Percentiles rank a stretch among this genome's conserved stretches.
Evolutionary conservation across 2,888 invertebrate species (phyloP).

Genomic region (Polietes domitor): DNA sequence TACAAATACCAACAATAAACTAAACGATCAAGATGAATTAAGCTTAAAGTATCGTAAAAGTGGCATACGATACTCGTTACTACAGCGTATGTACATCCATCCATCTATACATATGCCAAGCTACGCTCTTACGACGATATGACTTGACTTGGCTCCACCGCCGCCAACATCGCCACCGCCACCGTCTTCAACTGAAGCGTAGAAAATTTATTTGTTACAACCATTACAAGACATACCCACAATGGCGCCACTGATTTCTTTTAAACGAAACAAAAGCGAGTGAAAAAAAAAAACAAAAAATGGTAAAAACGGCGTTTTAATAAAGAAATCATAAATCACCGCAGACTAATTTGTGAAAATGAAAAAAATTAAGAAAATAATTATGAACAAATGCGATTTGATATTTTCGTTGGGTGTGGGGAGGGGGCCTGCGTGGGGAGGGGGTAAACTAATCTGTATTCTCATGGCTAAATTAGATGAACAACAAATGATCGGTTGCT

Average conservation of each 20-base stretch:
- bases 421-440: neutral
- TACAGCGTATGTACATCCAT: neutral
- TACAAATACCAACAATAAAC: slow-evolving; percentile 48
- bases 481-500: neutral
- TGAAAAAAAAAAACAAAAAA: neutral
- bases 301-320: slow-evolving; percentile 36
- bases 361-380: slow-evolving; percentile 34
- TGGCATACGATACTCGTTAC: slow-evolving; percentile 26
- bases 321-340: slow-evolving; percentile 58
- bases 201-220: slow-evolving; percentile 52
- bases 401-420: neutral
- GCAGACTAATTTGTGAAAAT: slow-evolving; percentile 55
- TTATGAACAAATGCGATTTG: slow-evolving; percentile 15
- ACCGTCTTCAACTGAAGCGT: slow-evolving; percentile 54
- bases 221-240: slow-evolving; percentile 23
- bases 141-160: neutral
- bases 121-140: neutral
- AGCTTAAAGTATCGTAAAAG: slow-evolving; percentile 28
- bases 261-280: neutral
- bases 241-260: slow-evolving; percentile 31
- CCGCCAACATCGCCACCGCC: neutral
- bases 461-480: neutral
- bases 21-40: slow-evolving; percentile 40
- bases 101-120: slow-evolving; percentile 13
- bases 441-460: neutral